Evolutionary conservation across 2,113 vertebrate species (phyloP), one percentile per base, ranked within the genome.

Genomic region (Gallinago media): DNA sequence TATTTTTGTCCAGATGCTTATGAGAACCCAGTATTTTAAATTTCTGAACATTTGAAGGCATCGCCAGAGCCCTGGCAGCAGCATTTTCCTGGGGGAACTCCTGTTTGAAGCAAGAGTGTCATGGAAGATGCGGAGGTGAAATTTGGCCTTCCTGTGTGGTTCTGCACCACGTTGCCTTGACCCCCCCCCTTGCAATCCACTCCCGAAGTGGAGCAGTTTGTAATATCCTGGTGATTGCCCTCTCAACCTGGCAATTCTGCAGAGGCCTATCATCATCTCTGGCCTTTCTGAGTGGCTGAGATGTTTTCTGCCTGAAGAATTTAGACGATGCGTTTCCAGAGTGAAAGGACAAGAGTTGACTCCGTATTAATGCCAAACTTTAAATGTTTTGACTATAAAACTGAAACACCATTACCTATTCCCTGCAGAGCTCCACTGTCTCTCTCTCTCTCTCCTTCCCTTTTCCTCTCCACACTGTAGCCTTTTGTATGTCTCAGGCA

Each of bases 361-460:
- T 96, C 92, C 3, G 0, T 92, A 79, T 93, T 94, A 95, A 86
- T 95, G 91, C 91, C 50, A 62, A 95, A 92, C 92, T 96, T 96
- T 84, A 91, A 96, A 89, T 97, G 96, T 97, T 97, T 96, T 97
- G 96, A 97, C 94, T 94, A 66, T 70, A 94, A 89, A 96, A 84
- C 68, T 77, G 67, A 94, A 94, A 85, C 79, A 91, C 95, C 94
- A 95, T 96, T 97, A 95, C 97, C 96, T 95, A 93, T 94, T 96
- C 95, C 96, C 93, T 1, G 8, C 89, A 92, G 93, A 96, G 58
- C 78, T 78, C 62, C 73, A 23, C 54, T 68, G 91, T 78, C 95
- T 76, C 95, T 68, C 67, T 15, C 75, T 32, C 59, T 32, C 49
- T 91, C 82, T 54, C 77, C 76, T 75, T 49, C 72, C 59, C 66